phyloP scores from a whole-genome alignment of 2,797 vertebrate genomes.

The Helarctos malayanus region DNA sequence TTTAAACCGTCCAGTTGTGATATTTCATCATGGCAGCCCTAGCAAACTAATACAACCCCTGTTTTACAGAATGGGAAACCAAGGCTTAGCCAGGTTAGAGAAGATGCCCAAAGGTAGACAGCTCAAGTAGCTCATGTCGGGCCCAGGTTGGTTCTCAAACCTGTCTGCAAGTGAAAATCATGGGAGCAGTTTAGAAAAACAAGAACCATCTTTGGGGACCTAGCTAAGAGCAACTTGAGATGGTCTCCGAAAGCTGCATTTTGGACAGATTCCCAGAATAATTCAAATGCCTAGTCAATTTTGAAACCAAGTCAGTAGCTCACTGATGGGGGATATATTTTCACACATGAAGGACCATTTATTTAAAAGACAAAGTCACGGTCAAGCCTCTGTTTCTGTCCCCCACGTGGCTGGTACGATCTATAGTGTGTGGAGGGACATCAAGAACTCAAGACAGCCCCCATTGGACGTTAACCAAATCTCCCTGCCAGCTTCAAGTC shows the following conservation, averaged over 20 bases:
- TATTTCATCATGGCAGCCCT: neutral
- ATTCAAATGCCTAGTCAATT: neutral
- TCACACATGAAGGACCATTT: neutral
- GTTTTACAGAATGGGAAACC: neutral
- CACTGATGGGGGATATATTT: neutral
- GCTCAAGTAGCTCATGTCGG: neutral
- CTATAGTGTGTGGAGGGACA: neutral
- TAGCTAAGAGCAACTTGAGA: neutral
- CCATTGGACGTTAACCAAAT: neutral
- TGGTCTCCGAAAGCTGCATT: neutral
- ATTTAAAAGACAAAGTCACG: neutral
- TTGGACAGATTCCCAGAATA: neutral
- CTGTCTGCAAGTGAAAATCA: conserved; percentile 5
- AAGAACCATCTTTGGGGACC: neutral
- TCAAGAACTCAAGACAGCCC: neutral
- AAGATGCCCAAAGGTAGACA: no score
- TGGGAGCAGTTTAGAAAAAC: neutral
- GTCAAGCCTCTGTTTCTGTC: neutral
- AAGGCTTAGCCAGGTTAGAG: neutral
- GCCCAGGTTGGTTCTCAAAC: neutral
- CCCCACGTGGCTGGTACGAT: accelerated
- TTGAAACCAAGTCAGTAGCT: neutral
- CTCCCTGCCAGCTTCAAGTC: neutral
- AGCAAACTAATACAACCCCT: neutral
- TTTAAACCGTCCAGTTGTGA: accelerated